Base-by-base conservation (phyloP, 2,113 vertebrate species). In the Grus americana region DNA sequence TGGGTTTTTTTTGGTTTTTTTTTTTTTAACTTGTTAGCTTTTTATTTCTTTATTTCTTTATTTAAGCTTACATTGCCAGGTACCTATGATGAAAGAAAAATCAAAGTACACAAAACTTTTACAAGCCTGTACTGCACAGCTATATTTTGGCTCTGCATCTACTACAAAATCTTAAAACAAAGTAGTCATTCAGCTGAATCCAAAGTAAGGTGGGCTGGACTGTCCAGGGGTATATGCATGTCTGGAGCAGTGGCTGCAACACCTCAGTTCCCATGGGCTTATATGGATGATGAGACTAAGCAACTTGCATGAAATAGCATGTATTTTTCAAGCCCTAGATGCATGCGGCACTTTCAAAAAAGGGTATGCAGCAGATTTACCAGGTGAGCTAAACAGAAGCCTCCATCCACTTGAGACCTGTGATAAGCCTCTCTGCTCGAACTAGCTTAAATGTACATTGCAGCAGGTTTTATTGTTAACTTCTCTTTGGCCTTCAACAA, bases 401-500 rank as follows among this genome's bases (percentile, higher is more conserved):
- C 72, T 95, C 79, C 90, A 88, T 62, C 54, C 74, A 92, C 74
- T 66, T 73, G 87, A 90, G 71, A 81, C 36, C 71, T 50, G 24
- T 54, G 62, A 72, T 94, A 96, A 96, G 79, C 66, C 66, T 86
- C 87, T 90, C 79, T 87, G 62, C 81, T 88, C 0, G 0, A 88
- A 82, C 81, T 95, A 73, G 58, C 90, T 97, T 97, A 94, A 76
- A 86, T 30, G 70, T 93, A 92, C 93, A 83, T 90, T 94, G 90
- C 81, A 95, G 63, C 22, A 94, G 90, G 88, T 96, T 97, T 92
- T 95, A 84, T 75, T 91, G 80, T 88, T 90, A 91, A 78, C 85
- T 90, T 95, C 79, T 90, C 82, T 83, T 88, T 88, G 81, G 90
- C 72, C 95, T 88, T 95, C 92, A 97, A 97, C 93, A 96, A 93